These are phyloP conservation scores for Amphiduros pacificus DNA, from an alignment of 2,888 invertebrate genomes.

Conservation along the genomic window DNA sequence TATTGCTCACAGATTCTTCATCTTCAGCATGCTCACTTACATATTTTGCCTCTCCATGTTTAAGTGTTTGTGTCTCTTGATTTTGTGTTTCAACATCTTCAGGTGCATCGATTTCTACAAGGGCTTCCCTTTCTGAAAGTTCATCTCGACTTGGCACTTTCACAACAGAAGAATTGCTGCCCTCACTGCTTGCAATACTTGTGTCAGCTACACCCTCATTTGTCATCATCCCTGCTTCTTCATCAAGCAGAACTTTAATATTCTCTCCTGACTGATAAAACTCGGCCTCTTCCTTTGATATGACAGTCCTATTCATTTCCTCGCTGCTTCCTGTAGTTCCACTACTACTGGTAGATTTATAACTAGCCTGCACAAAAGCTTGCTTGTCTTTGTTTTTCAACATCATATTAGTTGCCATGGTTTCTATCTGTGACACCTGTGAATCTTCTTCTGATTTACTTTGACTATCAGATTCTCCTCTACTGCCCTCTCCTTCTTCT, in stretches of 20 bases:
- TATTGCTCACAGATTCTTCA: too few species aligned
- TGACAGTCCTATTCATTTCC: constrained; percentile 21
- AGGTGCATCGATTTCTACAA: background rate
- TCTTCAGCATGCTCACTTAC: too few species aligned
- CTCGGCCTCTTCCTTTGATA: too few species aligned
- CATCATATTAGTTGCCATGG: background rate
- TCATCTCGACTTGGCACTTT: constrained; percentile 1
- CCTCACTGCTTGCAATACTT: too few species aligned
- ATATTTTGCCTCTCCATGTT: too few species aligned
- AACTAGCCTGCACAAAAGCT: background rate
- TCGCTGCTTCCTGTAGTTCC: constrained; percentile 14
- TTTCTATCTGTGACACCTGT: background rate
- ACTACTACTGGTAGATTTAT: constrained; percentile 8
- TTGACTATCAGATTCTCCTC: background rate
- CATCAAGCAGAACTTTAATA: background rate
- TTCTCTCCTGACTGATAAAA: too few species aligned
- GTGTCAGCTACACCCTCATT: background rate
- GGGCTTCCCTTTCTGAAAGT: background rate
- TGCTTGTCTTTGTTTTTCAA: background rate
- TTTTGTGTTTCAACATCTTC: too few species aligned
- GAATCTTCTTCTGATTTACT: background rate
- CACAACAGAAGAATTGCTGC: too few species aligned
- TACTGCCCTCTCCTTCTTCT: background rate
- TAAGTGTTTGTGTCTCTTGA: too few species aligned
- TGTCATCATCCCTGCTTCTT: background rate